Conservation (phyloP, 2,797 vertebrate species). For the Momotus momota region DNA sequence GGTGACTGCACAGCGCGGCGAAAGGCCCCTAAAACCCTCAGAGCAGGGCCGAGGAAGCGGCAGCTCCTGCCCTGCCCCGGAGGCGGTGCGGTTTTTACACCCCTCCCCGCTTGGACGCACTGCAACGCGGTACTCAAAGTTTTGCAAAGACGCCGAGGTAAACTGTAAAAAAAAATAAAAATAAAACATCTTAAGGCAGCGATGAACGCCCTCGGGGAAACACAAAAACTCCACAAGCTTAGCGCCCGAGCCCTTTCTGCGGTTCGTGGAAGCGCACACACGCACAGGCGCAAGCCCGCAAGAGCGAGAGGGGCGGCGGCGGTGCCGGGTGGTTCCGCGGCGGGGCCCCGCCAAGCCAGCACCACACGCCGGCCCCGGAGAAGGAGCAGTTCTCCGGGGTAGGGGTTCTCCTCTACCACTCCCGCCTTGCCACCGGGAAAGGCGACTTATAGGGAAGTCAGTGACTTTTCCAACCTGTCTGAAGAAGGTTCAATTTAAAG, state of each 20-base stretch:
- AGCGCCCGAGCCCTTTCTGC: neutral
- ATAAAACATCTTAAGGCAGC: too few relatives aligned
- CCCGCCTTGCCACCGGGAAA: neutral
- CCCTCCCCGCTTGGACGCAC: neutral
- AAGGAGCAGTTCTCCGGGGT: accelerated
- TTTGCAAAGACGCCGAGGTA: neutral
- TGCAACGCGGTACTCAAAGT: neutral
- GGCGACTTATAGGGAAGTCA: neutral
- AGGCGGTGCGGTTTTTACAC: neutral
- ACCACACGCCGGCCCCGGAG: too few relatives aligned
- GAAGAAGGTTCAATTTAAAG: neutral
- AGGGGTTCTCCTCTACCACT: too few relatives aligned
- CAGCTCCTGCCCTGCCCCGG: neutral
- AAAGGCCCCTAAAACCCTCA: neutral
- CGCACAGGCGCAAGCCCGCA: neutral
- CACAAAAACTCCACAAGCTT: neutral
- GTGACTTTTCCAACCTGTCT: neutral
- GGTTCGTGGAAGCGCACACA: neutral
- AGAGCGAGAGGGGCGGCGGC: too few relatives aligned
- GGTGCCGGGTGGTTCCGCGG: neutral
- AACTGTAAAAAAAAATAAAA: neutral
- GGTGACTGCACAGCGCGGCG: neutral
- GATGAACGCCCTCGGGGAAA: too few relatives aligned
- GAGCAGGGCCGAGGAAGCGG: neutral
- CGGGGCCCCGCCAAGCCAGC: neutral